phyloP scores from a whole-genome alignment of 2,888 invertebrate genomes.

The Andrena bicolor region DNA sequence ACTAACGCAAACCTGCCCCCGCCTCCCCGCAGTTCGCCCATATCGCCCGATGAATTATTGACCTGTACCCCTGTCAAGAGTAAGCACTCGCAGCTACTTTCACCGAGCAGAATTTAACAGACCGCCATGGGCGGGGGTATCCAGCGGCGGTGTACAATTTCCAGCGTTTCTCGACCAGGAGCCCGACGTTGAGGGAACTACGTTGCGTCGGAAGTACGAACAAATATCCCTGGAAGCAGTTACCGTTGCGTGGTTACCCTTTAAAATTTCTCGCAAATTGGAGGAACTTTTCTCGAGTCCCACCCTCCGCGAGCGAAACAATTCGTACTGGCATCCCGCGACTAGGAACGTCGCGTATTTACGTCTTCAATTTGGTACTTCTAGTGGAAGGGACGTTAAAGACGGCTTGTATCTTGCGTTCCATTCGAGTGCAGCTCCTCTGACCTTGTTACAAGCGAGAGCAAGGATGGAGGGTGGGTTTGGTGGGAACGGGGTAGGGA shows the following conservation, averaged over 20 bases:
- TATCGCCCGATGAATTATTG: conserved; percentile 43
- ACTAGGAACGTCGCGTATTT: conserved; percentile 58
- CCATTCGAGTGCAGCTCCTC: conserved; percentile 35
- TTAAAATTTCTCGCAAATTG: conserved; percentile 30
- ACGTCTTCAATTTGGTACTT: conserved; percentile 44
- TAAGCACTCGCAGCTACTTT: conserved; percentile 1
- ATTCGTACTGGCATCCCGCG: conserved; percentile 42
- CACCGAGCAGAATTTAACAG: conserved; percentile 5
- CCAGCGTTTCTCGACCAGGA: conserved; percentile 2
- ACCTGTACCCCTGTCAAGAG: conserved; percentile 2
- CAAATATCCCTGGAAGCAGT: conserved; percentile 5
- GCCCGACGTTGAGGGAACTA: background rate
- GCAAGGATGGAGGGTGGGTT: background rate
- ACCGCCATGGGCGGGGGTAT: background rate
- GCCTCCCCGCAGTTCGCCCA: background rate
- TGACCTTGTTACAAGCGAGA: conserved; percentile 13
- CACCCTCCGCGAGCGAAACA: conserved; percentile 36
- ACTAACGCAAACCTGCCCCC: conserved; percentile 27
- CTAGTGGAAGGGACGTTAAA: conserved; percentile 43
- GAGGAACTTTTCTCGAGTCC: background rate
- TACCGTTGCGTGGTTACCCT: background rate
- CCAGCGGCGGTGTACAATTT: conserved; percentile 3
- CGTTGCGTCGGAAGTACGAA: background rate
- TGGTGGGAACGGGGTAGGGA: conserved; percentile 22
- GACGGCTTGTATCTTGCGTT: conserved; percentile 52